phyloP scores from a whole-genome alignment of 2,888 invertebrate genomes.

The Latrodectus hesperus region DNA sequence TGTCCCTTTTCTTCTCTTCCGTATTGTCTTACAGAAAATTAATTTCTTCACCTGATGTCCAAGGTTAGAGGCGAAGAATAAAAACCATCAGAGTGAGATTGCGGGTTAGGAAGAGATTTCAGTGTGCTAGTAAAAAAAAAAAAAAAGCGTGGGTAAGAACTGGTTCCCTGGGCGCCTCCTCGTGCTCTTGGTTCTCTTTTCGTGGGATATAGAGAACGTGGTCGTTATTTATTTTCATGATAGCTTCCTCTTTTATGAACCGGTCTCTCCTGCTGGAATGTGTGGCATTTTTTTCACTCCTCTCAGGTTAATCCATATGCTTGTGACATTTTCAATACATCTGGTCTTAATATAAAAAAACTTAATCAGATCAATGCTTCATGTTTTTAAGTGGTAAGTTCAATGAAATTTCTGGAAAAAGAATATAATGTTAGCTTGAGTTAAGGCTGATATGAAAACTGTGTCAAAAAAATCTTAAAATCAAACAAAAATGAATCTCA shows the following conservation, averaged over 20 bases:
- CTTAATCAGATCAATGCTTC: too few relatives aligned
- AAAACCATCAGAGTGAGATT: conserved; percentile 18
- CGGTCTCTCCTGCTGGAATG: not conserved
- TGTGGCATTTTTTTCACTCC: not conserved
- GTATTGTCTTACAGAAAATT: conserved; percentile 24
- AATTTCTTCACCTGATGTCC: conserved; percentile 42
- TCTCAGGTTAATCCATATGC: not conserved
- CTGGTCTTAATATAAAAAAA: too few relatives aligned
- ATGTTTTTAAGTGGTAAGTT: too few relatives aligned
- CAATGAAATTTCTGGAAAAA: too few relatives aligned
- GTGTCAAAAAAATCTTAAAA: too few relatives aligned
- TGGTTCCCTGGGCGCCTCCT: conserved; percentile 39
- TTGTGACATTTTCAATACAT: too few relatives aligned
- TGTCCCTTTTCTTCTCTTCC: conserved; percentile 1
- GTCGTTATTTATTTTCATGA: conserved; percentile 13
- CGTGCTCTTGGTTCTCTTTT: not conserved
- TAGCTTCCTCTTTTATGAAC: conserved; percentile 1
- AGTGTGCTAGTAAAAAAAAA: conserved; percentile 15
- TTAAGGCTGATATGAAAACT: too few relatives aligned
- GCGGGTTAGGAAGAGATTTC: conserved; percentile 31
- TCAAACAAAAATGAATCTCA: too few relatives aligned
- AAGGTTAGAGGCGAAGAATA: conserved; percentile 11
- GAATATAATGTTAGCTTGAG: too few relatives aligned
- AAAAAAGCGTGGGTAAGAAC: conserved; percentile 51
- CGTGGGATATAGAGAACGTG: conserved; percentile 34